Evolutionary conservation across 2,888 invertebrate species (phyloP).

Genomic region (Hirtodrosophila alboralis): DNA sequence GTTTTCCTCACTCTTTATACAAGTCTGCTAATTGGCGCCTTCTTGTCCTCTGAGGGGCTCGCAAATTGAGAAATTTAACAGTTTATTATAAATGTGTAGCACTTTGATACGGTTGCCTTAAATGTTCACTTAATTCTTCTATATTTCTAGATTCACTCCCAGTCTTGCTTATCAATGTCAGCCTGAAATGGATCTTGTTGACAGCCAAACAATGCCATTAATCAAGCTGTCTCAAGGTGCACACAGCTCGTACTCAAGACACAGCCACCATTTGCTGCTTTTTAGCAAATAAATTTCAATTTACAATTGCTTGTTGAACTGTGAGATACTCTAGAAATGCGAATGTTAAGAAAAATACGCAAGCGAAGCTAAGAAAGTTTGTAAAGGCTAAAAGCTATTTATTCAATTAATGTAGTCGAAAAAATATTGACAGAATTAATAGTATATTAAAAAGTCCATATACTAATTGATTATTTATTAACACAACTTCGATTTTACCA

Average conservation of each 20-base stretch:
- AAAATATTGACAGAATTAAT: too few species aligned
- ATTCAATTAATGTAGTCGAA: too few species aligned
- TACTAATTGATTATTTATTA: too few species aligned
- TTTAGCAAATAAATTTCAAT: constrained; percentile 3
- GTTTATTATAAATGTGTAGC: constrained; percentile 38
- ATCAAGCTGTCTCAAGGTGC: constrained; percentile 73
- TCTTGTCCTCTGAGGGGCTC: constrained; percentile 17
- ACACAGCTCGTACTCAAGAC: constrained; percentile 37
- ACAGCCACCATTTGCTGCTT: constrained; percentile 10
- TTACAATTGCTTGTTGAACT: background rate
- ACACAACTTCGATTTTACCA: too few species aligned
- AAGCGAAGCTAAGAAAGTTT: too few species aligned
- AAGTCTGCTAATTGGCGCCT: constrained; percentile 41
- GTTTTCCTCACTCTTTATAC: constrained; percentile 6
- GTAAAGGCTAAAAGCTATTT: too few species aligned
- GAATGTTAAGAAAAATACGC: too few species aligned
- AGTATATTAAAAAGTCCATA: too few species aligned
- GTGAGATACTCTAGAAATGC: constrained; percentile 12
- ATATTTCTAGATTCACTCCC: constrained; percentile 26
- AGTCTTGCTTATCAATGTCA: constrained; percentile 71
- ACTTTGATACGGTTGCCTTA: constrained; percentile 15
- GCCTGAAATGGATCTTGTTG: constrained; percentile 64
- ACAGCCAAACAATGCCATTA: constrained; percentile 72
- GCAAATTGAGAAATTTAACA: constrained; percentile 23
- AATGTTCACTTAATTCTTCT: background rate